Evolutionary conservation across 1,140 invertebrate genomes (phyloP), one percentile per base, ranked within the genome.

Genomic region (Drosophila repleta): DNA sequence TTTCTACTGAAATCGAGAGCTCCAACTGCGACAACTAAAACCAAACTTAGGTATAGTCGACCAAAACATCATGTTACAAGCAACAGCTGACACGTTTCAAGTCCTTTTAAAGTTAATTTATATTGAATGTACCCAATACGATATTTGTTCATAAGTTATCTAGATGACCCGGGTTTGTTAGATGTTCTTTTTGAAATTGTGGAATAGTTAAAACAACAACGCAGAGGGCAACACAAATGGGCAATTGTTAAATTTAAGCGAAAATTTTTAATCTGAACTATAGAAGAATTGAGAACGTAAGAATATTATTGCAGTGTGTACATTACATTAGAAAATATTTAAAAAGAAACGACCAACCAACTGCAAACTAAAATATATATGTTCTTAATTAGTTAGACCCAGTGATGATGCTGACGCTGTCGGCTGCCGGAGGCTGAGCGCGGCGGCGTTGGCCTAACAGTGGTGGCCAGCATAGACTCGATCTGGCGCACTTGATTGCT

Each of bases 1-100:
- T 79, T 96, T 99, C 82, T 99, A 99, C 90, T 99, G 53, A 69
- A 51, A 58, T 32, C 24, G 35, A 60, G 35, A 45, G 21, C 32
- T 46, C 37, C 35, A 32, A 35, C 15, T 32, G 17, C 58, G 51
- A 68, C 76, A 62, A 46, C 53, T 56, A 21, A 45, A 80, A 76
- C 55, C 65, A 68, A 67, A 67, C 70, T 32, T 73, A 73, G 57
- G 64, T 39, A 55, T 73, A 73, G 55, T 67, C 32, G 39, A 67
- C 49, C 63, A 52, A 66, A 51, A 56, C 64, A 67, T 67, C 64
- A 43, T 45, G 64, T 68, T 62, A 57, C 17, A 17, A 37, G 51
- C 35, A 32, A 32, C 51, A 48, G 63, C 49, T 61, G 55, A 55
- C 52, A 67, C 55, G 55, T 68, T 73, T 61, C 26, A 43, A 68